Conservation (phyloP, 2,888 invertebrate genomes). For the Netelia fuscicornis region DNA sequence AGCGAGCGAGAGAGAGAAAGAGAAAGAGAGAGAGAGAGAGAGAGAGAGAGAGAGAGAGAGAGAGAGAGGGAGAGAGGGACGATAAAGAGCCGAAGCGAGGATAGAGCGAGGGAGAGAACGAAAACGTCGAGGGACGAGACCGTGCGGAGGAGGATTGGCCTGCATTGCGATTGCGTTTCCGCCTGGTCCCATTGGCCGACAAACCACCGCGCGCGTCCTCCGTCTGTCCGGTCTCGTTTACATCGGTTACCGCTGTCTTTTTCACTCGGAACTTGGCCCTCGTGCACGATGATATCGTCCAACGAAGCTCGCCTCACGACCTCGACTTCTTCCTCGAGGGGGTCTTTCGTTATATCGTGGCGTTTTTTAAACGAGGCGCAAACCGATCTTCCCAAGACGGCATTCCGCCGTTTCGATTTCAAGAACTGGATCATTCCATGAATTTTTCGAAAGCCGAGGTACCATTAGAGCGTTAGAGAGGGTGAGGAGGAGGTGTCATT, state of each 20-base stretch:
- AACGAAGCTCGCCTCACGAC: constrained; percentile 22
- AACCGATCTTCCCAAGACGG: not conserved
- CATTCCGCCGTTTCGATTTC: constrained; percentile 30
- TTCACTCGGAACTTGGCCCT: not conserved
- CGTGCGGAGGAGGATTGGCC: constrained; percentile 74
- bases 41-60: constrained; percentile 61
- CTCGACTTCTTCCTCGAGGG: constrained; percentile 12
- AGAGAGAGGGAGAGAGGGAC: constrained; percentile 59
- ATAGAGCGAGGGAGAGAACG: constrained; percentile 67
- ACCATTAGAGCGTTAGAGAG: not conserved
- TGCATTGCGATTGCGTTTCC: constrained; percentile 82
- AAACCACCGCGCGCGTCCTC: constrained; percentile 69
- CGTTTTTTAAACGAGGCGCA: not conserved
- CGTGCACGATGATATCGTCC: not conserved
- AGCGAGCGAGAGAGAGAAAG: constrained; percentile 67
- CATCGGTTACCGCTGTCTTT: constrained; percentile 27
- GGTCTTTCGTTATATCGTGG: not conserved
- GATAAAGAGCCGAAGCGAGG: constrained; percentile 68
- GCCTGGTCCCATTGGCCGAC: constrained; percentile 80
- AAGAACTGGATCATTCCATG: constrained; percentile 35
- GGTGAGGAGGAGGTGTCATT: constrained; percentile 10
- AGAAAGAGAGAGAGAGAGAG: no score
- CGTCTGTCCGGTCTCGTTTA: constrained; percentile 15
- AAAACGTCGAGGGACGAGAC: constrained; percentile 70
- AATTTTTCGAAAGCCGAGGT: not conserved